These are phyloP conservation scores for Adelosebastes latens DNA, from an alignment of 2,797 vertebrate genomes.

Conservation along the genomic window DNA sequence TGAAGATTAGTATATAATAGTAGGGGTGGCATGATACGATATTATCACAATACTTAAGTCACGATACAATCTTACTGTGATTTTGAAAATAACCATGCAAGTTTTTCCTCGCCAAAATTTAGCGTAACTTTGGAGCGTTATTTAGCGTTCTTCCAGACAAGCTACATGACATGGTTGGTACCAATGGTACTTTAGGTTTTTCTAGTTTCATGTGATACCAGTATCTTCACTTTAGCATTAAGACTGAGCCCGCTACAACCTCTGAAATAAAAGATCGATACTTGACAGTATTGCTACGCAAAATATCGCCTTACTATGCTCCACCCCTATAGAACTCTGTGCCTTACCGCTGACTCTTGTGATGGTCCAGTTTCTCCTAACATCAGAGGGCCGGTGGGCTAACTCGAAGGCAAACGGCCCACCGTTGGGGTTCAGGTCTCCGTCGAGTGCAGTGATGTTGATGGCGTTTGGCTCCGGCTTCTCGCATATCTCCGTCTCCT, in stretches of 20 bases:
- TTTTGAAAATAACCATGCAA: background rate
- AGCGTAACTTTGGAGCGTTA: background rate
- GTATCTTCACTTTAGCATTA: background rate
- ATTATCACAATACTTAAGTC: background rate
- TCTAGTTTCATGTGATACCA: background rate
- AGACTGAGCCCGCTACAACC: background rate
- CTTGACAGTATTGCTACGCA: background rate
- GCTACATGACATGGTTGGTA: no score
- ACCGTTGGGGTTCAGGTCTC: constrained; percentile 93
- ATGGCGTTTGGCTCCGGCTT: constrained; percentile 93
- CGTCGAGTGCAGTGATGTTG: constrained; percentile 96
- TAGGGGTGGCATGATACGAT: background rate
- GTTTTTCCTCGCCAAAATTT: background rate
- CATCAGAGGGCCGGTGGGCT: constrained; percentile 85
- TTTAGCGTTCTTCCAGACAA: background rate
- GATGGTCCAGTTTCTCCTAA: constrained; percentile 96
- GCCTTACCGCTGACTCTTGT: constrained; percentile 90
- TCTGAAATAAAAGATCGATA: background rate
- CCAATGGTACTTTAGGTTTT: no score
- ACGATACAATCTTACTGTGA: no score
- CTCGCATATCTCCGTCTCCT: constrained; percentile 93
- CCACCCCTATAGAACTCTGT: background rate
- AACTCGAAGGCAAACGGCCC: constrained; percentile 97
- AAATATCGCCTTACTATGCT: background rate
- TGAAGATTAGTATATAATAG: background rate